Evolutionary conservation across 2,888 invertebrate species (phyloP).

Genomic region (Pterobdella sp.): DNA sequence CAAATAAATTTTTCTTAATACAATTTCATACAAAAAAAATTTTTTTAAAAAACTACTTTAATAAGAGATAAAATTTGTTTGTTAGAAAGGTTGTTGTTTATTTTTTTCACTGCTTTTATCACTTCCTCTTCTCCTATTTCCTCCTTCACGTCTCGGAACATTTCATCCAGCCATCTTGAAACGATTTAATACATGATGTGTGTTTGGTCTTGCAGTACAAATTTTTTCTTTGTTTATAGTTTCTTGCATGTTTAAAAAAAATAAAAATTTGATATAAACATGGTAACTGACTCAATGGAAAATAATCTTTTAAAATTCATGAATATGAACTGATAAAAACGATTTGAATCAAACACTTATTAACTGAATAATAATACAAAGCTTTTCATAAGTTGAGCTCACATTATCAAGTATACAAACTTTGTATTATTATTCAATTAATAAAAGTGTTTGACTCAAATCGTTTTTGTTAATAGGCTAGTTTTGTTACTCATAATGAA

Average conservation of each 20-base stretch:
- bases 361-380: too few species aligned
- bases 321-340: too few species aligned
- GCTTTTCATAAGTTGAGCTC: too few species aligned
- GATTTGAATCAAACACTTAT: too few species aligned
- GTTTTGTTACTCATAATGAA: too few species aligned
- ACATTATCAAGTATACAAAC: too few species aligned
- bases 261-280: constrained; percentile 1
- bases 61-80: constrained; percentile 55
- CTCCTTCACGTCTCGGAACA: constrained; percentile 49
- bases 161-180: constrained; percentile 54
- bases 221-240: background rate
- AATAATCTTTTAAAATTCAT: too few species aligned
- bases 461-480: too few species aligned
- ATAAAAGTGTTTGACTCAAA: too few species aligned
- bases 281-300: too few species aligned
- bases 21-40: background rate
- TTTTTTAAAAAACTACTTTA: constrained; percentile 48
- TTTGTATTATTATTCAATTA: too few species aligned
- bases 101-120: constrained; percentile 51
- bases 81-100: constrained; percentile 54
- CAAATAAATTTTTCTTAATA: background rate
- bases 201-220: background rate
- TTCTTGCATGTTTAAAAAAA: background rate
- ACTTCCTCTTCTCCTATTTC: constrained; percentile 51
- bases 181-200: background rate